Evolutionary conservation across 2,113 vertebrate species (phyloP).

Genomic region (Callopanchax toddi): DNA sequence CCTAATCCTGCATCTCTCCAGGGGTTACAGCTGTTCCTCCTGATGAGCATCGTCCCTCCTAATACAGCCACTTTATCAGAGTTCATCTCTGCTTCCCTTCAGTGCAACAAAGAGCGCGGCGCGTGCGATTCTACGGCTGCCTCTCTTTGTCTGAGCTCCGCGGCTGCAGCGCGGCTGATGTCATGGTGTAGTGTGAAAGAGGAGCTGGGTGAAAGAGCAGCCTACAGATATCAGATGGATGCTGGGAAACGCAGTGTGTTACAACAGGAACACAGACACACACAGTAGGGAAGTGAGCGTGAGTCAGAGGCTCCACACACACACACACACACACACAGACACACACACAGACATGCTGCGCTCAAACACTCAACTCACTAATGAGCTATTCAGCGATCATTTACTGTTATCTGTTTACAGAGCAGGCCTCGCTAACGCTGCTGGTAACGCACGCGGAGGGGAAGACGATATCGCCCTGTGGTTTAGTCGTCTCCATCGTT

Average conservation of each 20-base stretch:
- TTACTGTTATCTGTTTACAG: conserved; percentile 65
- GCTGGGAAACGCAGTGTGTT: conserved; percentile 69
- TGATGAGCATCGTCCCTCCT: neutral
- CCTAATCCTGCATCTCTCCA: neutral
- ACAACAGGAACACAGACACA: conserved; percentile 47
- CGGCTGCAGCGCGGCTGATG: conserved; percentile 60
- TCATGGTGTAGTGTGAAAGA: conserved; percentile 65
- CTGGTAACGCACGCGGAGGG: conserved; percentile 37
- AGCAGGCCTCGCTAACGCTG: conserved; percentile 48
- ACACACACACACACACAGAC: conserved; percentile 3
- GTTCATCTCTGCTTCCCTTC: conserved; percentile 8
- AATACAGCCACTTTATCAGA: conserved; percentile 11
- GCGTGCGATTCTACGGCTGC: conserved; percentile 18
- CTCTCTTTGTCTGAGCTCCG: conserved; percentile 39
- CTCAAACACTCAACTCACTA: conserved; percentile 47
- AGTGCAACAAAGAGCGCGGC: neutral
- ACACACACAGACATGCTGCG: conserved; percentile 3
- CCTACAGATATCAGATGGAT: conserved; percentile 70
- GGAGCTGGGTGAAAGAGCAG: conserved; percentile 53
- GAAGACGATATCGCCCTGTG: conserved; percentile 34
- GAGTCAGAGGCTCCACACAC: conserved; percentile 59
- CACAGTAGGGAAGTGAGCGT: conserved; percentile 50
- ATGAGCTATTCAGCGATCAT: conserved; percentile 63
- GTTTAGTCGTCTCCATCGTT: conserved; percentile 24
- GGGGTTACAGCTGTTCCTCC: neutral